phyloP scores from a whole-genome alignment of 2,797 vertebrate species.

The Siniperca obscura region DNA sequence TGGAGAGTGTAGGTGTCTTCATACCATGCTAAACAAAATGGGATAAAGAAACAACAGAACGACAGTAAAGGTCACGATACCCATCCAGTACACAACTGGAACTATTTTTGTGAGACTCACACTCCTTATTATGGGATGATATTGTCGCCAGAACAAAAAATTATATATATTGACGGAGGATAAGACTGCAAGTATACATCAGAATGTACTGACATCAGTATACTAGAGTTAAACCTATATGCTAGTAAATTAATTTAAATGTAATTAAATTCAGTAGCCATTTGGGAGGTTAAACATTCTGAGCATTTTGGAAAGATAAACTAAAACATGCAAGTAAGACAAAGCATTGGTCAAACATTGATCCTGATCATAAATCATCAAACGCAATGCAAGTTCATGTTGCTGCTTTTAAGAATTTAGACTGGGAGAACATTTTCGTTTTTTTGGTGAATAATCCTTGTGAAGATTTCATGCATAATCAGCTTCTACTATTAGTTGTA shows the following conservation, averaged over 20 bases:
- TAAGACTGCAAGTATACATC: too few relatives aligned
- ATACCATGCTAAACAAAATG: not conserved
- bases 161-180: not conserved
- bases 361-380: not conserved
- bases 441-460: not conserved
- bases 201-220: not conserved
- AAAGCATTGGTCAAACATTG: not conserved
- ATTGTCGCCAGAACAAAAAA: not conserved
- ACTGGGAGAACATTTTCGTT: not conserved
- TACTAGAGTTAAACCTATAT: not conserved
- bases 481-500: too few relatives aligned
- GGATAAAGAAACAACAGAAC: slow-evolving; percentile 3
- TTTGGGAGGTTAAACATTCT: not conserved
- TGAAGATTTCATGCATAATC: too few relatives aligned
- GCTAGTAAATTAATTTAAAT: not conserved
- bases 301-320: not conserved
- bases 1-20: slow-evolving; percentile 86
- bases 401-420: not conserved
- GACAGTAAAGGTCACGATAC: not conserved
- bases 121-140: too few relatives aligned
- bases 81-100: not conserved
- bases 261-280: not conserved
- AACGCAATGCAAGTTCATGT: not conserved
- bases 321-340: not conserved
- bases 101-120: not conserved